Evolutionary conservation across 1,140 invertebrate genomes (phyloP), one percentile per base, ranked within the genome.

Genomic region (Ephestia elutella): DNA sequence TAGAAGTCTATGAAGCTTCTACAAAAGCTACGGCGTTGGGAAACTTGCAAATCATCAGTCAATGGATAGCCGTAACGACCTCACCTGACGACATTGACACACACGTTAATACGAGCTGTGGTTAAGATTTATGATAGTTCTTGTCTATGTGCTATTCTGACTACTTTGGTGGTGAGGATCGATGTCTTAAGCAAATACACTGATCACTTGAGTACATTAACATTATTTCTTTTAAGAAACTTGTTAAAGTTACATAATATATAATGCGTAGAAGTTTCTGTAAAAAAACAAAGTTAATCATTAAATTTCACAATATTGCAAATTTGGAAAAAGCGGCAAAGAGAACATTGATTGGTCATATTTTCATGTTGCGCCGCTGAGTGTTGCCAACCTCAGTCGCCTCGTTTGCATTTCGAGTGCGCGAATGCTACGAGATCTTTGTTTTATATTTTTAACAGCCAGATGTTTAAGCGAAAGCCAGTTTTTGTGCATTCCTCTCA

Each of bases 381-480:
- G 30, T 71, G 73, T 72, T 60, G 70, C 69, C 70, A 70, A 74
- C 77, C 70, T 73, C 68, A 59, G 65, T 68, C 60, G 61, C 63
- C 70, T 74, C 73, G 71, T 81, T 82, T 82, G 71, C 70, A 75
- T 82, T 76, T 73, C 60, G 65, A 70, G 68, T 70, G 69, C 66
- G 61, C 70, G 61, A 58, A 60, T 63, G 60, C 56, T 59, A 61
- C 54, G 64, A 8, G 38, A 60, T 66, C 66, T 77, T 84, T 81
- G 73, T 73, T 80, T 80, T 78, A 74, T 74, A 70, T 64, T 66
- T 71, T 68, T 59, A 62, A 54, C 60, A 60, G 74, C 77, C 74
- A 73, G 68, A 63, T 82, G 75, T 81, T 77, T 73, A 72, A 80
- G 78, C 65, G 68, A 80, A 79, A 73, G 75, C 64, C 72, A 68